Base-by-base conservation (phyloP, 2,888 invertebrate genomes). In the Drosophila kanekoi region DNA sequence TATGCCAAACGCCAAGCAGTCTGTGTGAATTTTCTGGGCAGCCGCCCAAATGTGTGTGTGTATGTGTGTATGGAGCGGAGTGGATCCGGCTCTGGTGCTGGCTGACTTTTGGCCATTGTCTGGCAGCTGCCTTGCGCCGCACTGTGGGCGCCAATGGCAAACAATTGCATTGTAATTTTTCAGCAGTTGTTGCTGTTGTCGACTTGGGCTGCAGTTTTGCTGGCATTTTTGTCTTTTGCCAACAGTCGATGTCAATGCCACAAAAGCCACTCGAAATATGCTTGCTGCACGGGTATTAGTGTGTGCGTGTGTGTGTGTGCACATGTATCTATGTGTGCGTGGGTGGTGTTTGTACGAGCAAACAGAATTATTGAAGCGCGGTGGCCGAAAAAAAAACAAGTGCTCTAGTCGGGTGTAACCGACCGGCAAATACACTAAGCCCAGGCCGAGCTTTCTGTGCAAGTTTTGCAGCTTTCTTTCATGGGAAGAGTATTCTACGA, bases 331-430 rank as follows among this genome's bases (percentile, higher is more conserved):
- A 28, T 8, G 28, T 53, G 44, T 20, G 48, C 20, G 63, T 60
- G 44, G 57, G 62, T 59, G 8, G 47, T 37, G 53, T 67, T 48
- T 68, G 45, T 53, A 35, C 37, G 44, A 59, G 79, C 87, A 79
- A 88, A 88, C 84, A 87, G 85, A 88, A 83, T 89, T 87, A 87
- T 79, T 87, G 82, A 84, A 86, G 83, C 88, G 81, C 76, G 77
- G 58, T 52, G 54, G 58, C 47, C 62, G 53, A 64, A 71, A 63
- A 68, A 41, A 74, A 79, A 63, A 20, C 28, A 28, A 28, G 28
- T 28, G 28, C 28, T 8, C 28, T 28, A 28, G 28, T 8, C 28
- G 28, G 28, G 28, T 28, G 8, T 28, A 2, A 28, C 8, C 28
- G 28, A 8, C 8, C 8, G 8, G 8, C 28, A 28, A 2, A 28